Evolutionary conservation across 2,113 vertebrate species (phyloP), one percentile per base, ranked within the genome.

Genomic region (Cardinalis cardinalis): DNA sequence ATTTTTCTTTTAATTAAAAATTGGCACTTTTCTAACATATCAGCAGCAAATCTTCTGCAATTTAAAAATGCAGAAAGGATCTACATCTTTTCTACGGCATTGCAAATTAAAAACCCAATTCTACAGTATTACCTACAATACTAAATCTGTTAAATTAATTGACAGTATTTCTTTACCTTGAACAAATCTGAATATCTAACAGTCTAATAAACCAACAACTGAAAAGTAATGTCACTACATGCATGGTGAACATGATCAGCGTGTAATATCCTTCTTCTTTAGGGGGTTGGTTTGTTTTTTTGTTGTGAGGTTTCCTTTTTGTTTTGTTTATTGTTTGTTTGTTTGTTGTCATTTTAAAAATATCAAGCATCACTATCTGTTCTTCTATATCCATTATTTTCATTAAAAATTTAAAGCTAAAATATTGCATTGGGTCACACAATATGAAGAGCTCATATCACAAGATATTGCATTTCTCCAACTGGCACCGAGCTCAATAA

Each of bases 401-500:
- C 4, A 46, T 52, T 4, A 87, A 84, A 41, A 84, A 52, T 70
- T 52, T 66, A 56, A 78, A 82, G 6, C 38, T 74, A 28, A 31
- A 61, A 12, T 52, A 61, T 69, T 1, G 0, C 14, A 48, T 9
- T 16, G 2, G 6, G 20, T 84, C 29, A 80, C 28, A 65, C 24
- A 66, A 43, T 44, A 78, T n/a, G 28, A 87, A 87, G 16, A 61
- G 6, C 8, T 84, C 19, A 28, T 52, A 61, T 29, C 31, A 55
- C 6, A 34, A 53, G 10, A 31, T 56, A 43, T 12, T 74, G 15
- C 2, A 1, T 60, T 87, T 60, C 28, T 70, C 24, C 28, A 56
- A 34, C 28, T 58, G 11, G 2, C 63, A 53, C 11, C 0, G 0
- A 68, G 13, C 10, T 51, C 34, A 59, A 3, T 59, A 72, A 49